These are phyloP conservation scores for Elachura formosa DNA, from an alignment of 2,113 vertebrate species.

Conservation along the genomic window DNA sequence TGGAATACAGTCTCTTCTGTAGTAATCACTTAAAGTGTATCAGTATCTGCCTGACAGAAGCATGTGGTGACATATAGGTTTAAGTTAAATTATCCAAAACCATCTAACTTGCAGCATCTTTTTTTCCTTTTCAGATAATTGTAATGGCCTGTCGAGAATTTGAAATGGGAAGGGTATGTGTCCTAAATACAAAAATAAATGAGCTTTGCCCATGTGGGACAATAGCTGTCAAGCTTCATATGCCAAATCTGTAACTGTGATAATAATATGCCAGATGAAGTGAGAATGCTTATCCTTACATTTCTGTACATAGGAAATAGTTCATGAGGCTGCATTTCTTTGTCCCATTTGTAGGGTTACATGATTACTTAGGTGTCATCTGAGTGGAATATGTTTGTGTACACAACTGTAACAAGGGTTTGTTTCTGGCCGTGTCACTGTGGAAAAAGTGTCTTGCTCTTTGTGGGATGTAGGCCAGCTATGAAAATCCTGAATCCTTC, in stretches of 20 bases:
- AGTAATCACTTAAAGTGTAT: background rate
- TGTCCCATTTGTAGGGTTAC: background rate
- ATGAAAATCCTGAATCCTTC: background rate
- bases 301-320: background rate
- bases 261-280: background rate
- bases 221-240: background rate
- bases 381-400: background rate
- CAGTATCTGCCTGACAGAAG: background rate
- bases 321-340: background rate
- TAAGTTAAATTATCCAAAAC: background rate
- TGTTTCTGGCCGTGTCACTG: background rate
- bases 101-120: background rate
- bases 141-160: constrained; percentile 99
- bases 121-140: constrained; percentile 82
- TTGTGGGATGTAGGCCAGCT: background rate
- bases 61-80: background rate
- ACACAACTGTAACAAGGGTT: background rate
- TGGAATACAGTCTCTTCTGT: background rate
- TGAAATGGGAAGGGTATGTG: constrained; percentile 98
- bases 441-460: background rate
- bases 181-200: background rate
- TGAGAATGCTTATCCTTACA: background rate
- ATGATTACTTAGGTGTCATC: background rate
- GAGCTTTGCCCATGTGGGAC: background rate
- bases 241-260: background rate